Base-by-base conservation (phyloP, 1,140 invertebrate species). In the Lepidostoma basale region DNA sequence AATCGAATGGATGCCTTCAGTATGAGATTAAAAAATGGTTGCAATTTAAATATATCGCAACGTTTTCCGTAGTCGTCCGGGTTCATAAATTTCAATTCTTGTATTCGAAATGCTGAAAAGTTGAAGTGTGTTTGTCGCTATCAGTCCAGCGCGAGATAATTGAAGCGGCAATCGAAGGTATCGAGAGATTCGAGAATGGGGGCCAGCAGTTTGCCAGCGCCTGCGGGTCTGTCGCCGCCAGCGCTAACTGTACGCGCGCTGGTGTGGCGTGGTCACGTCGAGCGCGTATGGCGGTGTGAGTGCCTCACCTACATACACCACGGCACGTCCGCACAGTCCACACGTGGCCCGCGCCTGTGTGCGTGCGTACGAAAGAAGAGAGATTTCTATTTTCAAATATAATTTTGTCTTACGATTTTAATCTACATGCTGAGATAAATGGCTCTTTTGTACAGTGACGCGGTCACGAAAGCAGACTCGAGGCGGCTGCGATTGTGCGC, bases 381-480 rank as follows among this genome's bases (percentile, higher is more conserved):
- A 54, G 49, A 54, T 54, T 54, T 54, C 49, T 54, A 54, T 54
- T 54, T 54, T 16, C 1, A 28, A 54, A 54, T 54, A 54, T 54
- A 54, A 54, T 54, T 54, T 54, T 54, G 49, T 28, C 49, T 54
- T 18, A 18, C 49, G 49, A 54, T 28, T 54, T 26, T 30, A 54
- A 54, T 54, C 49, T 54, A 26, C 23, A 28, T 26, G 23, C 23
- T 4, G 49, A 54, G n/a, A 54, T 16, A 30, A 26, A 25, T 54
- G 8, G 26, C 49, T 54, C 26, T 54, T 54, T 28, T 30, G 49
- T 30, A 54, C 23, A 54, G 8, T 54, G 49, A 54, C 47, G 47
- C 16, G 39, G 14, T 40, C 18, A 40, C 18, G 39, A 40, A 40
- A 40, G 39, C 39, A 40, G 39, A 16, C 39, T 40, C 39, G n/a